Percentiles rank a stretch among this genome's conserved stretches.
These are phyloP conservation scores for Drosophila atripex DNA, from an alignment of 2,888 invertebrate genomes.

Conservation along the genomic window DNA sequence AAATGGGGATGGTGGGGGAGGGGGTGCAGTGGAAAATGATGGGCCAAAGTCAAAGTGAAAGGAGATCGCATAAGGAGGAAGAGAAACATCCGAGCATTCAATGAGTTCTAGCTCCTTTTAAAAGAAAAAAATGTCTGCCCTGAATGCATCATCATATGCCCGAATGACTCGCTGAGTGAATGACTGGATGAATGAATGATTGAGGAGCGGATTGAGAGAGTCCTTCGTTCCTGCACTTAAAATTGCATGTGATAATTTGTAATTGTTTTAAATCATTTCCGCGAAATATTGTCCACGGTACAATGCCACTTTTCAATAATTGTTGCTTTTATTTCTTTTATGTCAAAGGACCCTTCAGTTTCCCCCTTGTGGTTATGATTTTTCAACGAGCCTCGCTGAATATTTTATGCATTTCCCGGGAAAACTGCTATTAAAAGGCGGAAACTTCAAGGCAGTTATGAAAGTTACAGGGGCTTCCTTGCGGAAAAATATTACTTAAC, in stretches of 20 bases:
- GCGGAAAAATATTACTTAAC: neutral
- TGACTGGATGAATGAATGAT: slow-evolving; percentile 35
- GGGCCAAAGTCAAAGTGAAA: slow-evolving; percentile 53
- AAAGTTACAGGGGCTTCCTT: neutral
- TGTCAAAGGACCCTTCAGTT: neutral
- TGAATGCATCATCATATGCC: slow-evolving; percentile 55
- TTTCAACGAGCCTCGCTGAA: slow-evolving; percentile 7
- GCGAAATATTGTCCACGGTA: slow-evolving; percentile 9
- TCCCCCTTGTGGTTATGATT: slow-evolving; percentile 14
- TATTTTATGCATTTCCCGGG: slow-evolving; percentile 11
- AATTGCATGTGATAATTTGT: slow-evolving; percentile 57
- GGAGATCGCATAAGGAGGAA: slow-evolving; percentile 17
- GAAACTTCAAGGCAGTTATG: slow-evolving; percentile 18
- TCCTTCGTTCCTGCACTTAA: slow-evolving; percentile 4
- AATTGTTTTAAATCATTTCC: slow-evolving; percentile 29
- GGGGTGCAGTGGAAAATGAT: slow-evolving; percentile 19
- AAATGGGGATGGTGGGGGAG: slow-evolving; percentile 26
- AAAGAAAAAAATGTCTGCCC: slow-evolving; percentile 2
- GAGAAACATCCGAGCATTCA: slow-evolving; percentile 43
- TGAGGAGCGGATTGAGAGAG: slow-evolving; percentile 21
- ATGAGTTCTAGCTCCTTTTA: slow-evolving; percentile 38
- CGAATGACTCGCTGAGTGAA: slow-evolving; percentile 40
- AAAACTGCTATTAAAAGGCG: slow-evolving; percentile 8
- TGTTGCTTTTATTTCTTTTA: slow-evolving; percentile 12
- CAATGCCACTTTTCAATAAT: slow-evolving; percentile 24